Percentiles rank a stretch among this genome's conserved stretches.
Evolutionary conservation across 1,140 invertebrate genomes (phyloP).

Genomic region (Oryctes rhinoceros): DNA sequence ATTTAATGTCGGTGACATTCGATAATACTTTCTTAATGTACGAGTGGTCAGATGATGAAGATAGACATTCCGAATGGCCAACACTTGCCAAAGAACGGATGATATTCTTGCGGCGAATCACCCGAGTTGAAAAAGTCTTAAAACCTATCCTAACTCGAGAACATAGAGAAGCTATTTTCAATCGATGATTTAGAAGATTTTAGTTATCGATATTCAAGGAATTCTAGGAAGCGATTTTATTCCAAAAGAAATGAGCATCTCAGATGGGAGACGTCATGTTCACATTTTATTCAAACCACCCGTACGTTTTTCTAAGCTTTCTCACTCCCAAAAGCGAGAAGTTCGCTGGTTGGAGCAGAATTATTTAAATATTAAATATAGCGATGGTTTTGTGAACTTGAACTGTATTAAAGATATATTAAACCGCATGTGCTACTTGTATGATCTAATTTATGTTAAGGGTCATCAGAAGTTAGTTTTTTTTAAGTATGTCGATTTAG

Average conservation of each 20-base stretch:
- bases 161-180: no score
- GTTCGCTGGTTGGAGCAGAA: not conserved
- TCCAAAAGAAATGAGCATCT: not conserved
- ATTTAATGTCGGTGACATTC: not conserved
- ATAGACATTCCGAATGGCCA: no score
- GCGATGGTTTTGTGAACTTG: not conserved
- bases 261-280: not conserved
- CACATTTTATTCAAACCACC: not conserved
- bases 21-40: no score
- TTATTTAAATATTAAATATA: not conserved
- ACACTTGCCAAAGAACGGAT: no score
- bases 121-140: no score
- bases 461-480: not conserved
- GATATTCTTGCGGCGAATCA: no score
- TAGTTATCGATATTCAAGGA: not conserved
- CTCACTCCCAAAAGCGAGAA: not conserved
- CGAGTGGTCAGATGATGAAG: no score
- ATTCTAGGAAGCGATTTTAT: not conserved
- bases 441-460: not conserved
- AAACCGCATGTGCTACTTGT: not conserved
- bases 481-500: not conserved
- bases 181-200: not conserved
- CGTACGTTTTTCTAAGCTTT: not conserved
- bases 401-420: not conserved
- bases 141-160: no score